These are phyloP conservation scores for Lycia hirtaria DNA, from an alignment of 2,888 invertebrate species.

Conservation along the genomic window DNA sequence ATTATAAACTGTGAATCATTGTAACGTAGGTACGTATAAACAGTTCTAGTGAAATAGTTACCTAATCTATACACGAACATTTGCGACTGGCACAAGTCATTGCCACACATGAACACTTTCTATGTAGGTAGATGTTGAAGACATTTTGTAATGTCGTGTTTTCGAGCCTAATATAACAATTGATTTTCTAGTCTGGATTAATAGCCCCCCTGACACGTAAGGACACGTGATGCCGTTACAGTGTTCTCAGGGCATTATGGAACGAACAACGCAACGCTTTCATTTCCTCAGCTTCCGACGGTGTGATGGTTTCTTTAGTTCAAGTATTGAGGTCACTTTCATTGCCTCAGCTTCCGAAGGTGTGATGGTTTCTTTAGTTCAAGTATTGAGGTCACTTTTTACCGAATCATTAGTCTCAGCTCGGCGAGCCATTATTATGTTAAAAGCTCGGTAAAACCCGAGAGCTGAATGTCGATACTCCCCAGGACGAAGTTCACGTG, in stretches of 20 bases:
- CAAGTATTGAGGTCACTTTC: too few relatives aligned
- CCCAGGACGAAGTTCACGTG: slow-evolving; percentile 16
- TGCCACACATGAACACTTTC: neutral
- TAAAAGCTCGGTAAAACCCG: slow-evolving; percentile 29
- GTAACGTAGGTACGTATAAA: neutral
- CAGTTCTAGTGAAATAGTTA: too few relatives aligned
- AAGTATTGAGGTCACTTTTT: slow-evolving; percentile 9
- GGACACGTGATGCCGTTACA: neutral
- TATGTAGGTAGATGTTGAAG: neutral
- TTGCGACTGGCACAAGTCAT: neutral
- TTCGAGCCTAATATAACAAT: neutral
- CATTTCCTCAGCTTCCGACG: slow-evolving; percentile 13
- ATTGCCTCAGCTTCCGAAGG: slow-evolving; percentile 14
- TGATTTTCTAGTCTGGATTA: neutral
- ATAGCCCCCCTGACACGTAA: neutral
- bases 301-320: slow-evolving; percentile 6
- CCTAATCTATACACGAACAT: too few relatives aligned
- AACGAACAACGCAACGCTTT: slow-evolving; percentile 6
- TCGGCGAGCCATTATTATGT: slow-evolving; percentile 5
- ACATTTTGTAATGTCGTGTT: neutral
- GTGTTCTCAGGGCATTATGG: neutral
- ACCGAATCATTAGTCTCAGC: slow-evolving; percentile 7
- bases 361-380: slow-evolving; percentile 7
- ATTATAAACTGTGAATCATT: neutral
- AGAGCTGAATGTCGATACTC: slow-evolving; percentile 19